Conservation (phyloP, 1,140 invertebrate species). For the Lasioglossum albipes region DNA sequence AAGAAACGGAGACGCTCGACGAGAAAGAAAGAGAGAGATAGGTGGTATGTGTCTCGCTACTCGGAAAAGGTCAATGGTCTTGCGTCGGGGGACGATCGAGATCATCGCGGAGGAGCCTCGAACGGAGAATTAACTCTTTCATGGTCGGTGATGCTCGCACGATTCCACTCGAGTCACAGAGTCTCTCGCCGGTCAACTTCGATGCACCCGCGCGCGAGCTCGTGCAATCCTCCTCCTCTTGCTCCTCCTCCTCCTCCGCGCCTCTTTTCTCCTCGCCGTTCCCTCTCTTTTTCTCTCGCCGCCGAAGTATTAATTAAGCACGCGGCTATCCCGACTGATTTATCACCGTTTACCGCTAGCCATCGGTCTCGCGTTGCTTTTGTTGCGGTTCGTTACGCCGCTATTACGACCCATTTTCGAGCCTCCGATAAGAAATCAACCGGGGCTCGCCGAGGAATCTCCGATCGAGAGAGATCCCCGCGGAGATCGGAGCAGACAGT, state of each 20-base stretch:
- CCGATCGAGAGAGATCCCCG: background rate
- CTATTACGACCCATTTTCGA: slow-evolving; percentile 35
- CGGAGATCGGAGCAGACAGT: too few species aligned
- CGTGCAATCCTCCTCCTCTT: background rate
- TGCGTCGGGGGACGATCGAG: slow-evolving; percentile 53
- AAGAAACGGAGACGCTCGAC: too few species aligned
- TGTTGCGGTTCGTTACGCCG: slow-evolving; percentile 30
- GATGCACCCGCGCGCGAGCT: slow-evolving; percentile 10
- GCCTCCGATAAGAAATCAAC: slow-evolving; percentile 8
- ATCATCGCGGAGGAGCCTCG: slow-evolving; percentile 43
- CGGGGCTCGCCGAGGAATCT: background rate
- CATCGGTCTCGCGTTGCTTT: slow-evolving; percentile 29
- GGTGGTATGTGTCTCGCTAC: slow-evolving; percentile 16
- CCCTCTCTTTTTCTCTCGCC: background rate
- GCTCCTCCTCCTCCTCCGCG: too few species aligned
- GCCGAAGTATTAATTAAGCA: slow-evolving; percentile 56
- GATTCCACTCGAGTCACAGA: background rate
- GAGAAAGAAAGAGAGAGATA: too few species aligned
- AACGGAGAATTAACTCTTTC: slow-evolving; percentile 63
- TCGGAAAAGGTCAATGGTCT: slow-evolving; percentile 62
- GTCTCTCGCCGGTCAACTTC: slow-evolving; percentile 2
- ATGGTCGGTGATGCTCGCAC: slow-evolving; percentile 48
- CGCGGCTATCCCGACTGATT: slow-evolving; percentile 25
- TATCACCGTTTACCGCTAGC: slow-evolving; percentile 47
- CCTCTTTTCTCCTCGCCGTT: too few species aligned